Evolutionary conservation across 2,888 invertebrate species (phyloP), one percentile per base, ranked within the genome.

Genomic region (Hirudinaria manillensis): DNA sequence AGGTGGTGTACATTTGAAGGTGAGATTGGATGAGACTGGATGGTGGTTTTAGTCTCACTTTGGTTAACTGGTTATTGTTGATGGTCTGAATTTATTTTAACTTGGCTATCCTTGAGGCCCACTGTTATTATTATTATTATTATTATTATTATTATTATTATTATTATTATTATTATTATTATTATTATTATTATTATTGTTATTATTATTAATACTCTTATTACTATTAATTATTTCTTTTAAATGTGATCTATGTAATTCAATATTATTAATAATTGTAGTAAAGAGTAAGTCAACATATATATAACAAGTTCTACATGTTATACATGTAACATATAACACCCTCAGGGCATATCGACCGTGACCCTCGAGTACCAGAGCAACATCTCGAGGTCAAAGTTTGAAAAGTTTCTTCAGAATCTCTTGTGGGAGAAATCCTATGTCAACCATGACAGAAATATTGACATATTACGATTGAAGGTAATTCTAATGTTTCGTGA

Each of bases 391-490:
- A 79, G 79, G 72, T 76, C 76, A 0, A 38, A 38, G 10, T 76
- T 84, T n/a, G 84, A 84, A 56, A 77, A 75, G 24, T 83, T 83
- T 75, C 75, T 84, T 38, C 83, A 84, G 77, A 78, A 80, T 32
- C 77, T 84, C 10, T 79, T 84, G n/a, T 84, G 84, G 84, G 84
- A 84, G 75, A 83, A 82, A 78, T 78, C 77, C 36, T 45, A 45
- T 16, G 27, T 65, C 1, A 61, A 65, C n/a, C 24, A 24, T 6
- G 6, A 73, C 36, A n/a, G 34, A 16, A 56, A 53, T 13, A 73
- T 73, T 34, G 27, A 65, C 16, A 55, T 73, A 16, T 21, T 73
- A 16, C 32, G 73, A 38, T 1, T 73, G 13, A 73, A 73, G 65
- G 73, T 73, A 27, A n/a, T 21, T n/a, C 24, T n/a, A n/a, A n/a